A percentile compares a stretch with the other conserved stretches of the same genome.
Conservation (phyloP, 1,140 invertebrate species). For the Dendrolimus kikuchii region DNA sequence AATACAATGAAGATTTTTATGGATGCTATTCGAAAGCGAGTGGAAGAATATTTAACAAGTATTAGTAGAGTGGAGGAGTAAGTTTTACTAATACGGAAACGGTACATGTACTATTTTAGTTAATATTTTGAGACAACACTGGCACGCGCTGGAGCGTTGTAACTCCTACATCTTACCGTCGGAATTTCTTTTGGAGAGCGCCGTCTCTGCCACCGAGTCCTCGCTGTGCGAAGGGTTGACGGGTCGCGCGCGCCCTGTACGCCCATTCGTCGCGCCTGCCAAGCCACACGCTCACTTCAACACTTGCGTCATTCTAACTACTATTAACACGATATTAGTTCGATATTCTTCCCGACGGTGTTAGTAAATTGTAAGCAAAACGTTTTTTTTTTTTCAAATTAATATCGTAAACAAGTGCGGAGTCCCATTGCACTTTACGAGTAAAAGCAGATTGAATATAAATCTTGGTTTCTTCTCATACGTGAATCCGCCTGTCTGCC, state of each 20-base stretch:
- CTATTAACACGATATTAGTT: background rate
- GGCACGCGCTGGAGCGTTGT: conserved; percentile 3
- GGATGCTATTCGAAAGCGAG: conserved; percentile 27
- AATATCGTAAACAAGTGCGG: no score
- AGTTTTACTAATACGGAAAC: no score
- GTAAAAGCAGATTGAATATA: background rate
- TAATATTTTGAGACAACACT: no score
- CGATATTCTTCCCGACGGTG: no score
- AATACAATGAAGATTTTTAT: no score
- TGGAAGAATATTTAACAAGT: conserved; percentile 23
- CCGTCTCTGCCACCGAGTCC: conserved; percentile 84
- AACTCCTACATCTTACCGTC: conserved; percentile 78
- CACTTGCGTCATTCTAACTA: conserved; percentile 23
- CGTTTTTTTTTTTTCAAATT: no score
- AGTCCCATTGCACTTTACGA: background rate
- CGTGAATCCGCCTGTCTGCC: conserved; percentile 35
- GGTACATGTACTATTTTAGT: no score
- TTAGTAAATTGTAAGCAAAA: no score
- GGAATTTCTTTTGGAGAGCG: conserved; percentile 85
- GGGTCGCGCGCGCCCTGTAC: conserved; percentile 48
- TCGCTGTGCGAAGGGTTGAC: conserved; percentile 82
- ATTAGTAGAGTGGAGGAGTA: conserved; percentile 7
- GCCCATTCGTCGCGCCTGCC: conserved; percentile 58
- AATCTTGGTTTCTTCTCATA: conserved; percentile 3
- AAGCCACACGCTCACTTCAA: conserved; percentile 55